Evolutionary conservation across 2,888 invertebrate species (phyloP).

Genomic region (Candidula unifasciata): DNA sequence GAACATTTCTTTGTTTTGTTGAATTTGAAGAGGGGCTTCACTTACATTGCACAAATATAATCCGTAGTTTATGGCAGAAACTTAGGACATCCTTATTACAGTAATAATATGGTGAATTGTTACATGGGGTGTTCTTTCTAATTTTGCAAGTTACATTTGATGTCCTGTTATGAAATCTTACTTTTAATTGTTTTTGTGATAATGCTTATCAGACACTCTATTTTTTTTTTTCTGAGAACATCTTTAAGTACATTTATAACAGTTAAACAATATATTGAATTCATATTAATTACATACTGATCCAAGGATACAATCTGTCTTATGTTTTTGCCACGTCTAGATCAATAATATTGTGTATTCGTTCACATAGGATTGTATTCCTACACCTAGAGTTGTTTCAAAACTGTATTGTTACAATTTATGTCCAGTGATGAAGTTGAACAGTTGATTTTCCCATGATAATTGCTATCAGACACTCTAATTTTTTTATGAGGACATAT

Average conservation of each 20-base stretch:
- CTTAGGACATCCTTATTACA: no score
- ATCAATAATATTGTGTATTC: no score
- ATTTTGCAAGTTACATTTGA: no score
- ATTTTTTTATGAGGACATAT: constrained; percentile 7
- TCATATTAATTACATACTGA: no score
- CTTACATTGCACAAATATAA: no score
- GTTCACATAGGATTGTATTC: no score
- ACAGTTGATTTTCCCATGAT: background rate
- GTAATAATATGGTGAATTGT: no score
- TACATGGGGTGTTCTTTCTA: no score
- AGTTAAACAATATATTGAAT: background rate
- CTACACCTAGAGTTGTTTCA: background rate
- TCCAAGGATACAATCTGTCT: no score
- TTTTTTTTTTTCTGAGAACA: constrained; percentile 12
- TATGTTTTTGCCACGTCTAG: no score
- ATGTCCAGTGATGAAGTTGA: background rate
- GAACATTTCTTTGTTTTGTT: background rate
- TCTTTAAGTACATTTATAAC: background rate
- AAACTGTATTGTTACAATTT: background rate
- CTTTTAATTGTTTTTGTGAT: background rate
- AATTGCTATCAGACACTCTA: background rate
- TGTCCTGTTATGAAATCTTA: background rate
- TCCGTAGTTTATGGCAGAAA: no score
- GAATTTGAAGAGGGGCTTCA: background rate
- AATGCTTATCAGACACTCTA: background rate